Conservation (phyloP, 2,113 vertebrate genomes). For the human (Homo sapiens) region GRCh38 chr7:34987001-34987500, state of each 20-base stretch:
- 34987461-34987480: not conserved
- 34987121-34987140: not conserved
- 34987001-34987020: not conserved
- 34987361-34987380: constrained; percentile 2
- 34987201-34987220: not conserved
- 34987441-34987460: not conserved
- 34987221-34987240: not conserved
- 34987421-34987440: not conserved
- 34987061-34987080: not conserved
- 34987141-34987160: not conserved
- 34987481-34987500: not conserved
- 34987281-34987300: not conserved
- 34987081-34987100: not conserved
- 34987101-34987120: not conserved
- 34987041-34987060: not conserved
- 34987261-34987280: not conserved
- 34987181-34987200: not conserved
- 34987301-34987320: not conserved
- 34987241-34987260: not conserved
- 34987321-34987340: not conserved
- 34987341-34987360: not conserved
- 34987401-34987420: not conserved
- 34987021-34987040: not conserved
- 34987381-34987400: not conserved
- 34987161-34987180: not conserved